Base-by-base conservation (phyloP, 92 coral and sea anemone genomes). In the Porites cylindrica region DNA sequence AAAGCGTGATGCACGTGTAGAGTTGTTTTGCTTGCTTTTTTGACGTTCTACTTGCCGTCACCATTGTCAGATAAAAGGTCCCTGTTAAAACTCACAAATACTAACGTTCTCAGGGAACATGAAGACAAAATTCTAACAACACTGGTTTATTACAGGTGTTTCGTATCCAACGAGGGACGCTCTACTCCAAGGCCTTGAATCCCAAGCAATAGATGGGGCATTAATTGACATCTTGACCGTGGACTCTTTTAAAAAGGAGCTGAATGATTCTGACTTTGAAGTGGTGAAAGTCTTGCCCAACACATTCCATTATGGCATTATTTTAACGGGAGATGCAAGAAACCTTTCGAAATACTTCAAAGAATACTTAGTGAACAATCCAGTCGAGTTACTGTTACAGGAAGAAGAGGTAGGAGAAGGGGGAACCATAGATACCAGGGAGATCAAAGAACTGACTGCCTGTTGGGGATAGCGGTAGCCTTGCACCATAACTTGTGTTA, bases 131-230 rank as follows among this genome's bases (percentile, higher is more conserved):
- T 56, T 56, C 13, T 56, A 47, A 32, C 0, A 10, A n/a, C 2
- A 38, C n/a, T 10, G 29, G n/a, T n/a, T 10, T 4, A 6, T 72
- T 73, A 13, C 52, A 83, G 87, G 79, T 2, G 51, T 65, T 16
- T 23, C n/a, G 1, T 83, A 58, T 56, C 32, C 77, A 52, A 47
- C 87, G 51, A 73, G 62, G 26, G 73, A 83, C 18, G 14, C 52
- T 11, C 50, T 83, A 63, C 64, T 63, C 29, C 52, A 74, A 8
- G 87, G 64, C 6, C 73, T 83, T 7, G 63, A 83, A 8, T 73
- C 75, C 6, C 51, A 71, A 10, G 79, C 38, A 24, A 51, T 83
- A 51, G 87, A 83, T 74, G 87, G 87, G 17, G 72, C 74, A 21
- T 50, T 83, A 50, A 51, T 73, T 21, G 81, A 73, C 26, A 63